A percentile compares a stretch with the other conserved stretches of the same genome.
Conservation (phyloP, 2,113 vertebrate species). For the Elanus axillaris region DNA sequence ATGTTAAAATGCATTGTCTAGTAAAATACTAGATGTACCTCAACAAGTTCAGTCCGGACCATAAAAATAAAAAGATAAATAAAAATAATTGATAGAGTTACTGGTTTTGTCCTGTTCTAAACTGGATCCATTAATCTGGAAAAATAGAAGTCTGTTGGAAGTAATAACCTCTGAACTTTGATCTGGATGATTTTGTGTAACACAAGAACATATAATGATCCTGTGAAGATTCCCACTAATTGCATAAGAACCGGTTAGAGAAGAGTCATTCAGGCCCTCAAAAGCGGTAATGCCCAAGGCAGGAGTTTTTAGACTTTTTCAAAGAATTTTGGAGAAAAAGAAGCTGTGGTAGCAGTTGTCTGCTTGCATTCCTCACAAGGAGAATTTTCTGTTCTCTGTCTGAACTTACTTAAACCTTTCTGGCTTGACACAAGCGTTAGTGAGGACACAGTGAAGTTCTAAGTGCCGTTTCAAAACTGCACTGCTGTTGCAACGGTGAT, state of each 20-base stretch:
- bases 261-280: background rate
- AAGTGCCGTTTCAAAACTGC: background rate
- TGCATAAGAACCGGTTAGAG: background rate
- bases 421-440: background rate
- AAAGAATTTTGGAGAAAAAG: background rate
- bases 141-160: background rate
- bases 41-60: too few species aligned
- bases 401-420: background rate
- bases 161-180: background rate
- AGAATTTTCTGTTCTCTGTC: background rate
- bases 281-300: background rate
- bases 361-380: background rate
- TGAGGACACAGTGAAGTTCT: background rate
- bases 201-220: fast-evolving
- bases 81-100: background rate
- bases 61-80: background rate
- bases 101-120: background rate
- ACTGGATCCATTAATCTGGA: background rate
- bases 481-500: background rate
- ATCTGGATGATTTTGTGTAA: background rate
- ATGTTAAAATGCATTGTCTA: background rate
- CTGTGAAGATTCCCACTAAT: background rate
- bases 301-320: background rate
- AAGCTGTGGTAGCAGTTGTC: background rate
- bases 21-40: background rate